Conservation (phyloP, 2,113 vertebrate genomes). For the Cyanoderma ruficeps region DNA sequence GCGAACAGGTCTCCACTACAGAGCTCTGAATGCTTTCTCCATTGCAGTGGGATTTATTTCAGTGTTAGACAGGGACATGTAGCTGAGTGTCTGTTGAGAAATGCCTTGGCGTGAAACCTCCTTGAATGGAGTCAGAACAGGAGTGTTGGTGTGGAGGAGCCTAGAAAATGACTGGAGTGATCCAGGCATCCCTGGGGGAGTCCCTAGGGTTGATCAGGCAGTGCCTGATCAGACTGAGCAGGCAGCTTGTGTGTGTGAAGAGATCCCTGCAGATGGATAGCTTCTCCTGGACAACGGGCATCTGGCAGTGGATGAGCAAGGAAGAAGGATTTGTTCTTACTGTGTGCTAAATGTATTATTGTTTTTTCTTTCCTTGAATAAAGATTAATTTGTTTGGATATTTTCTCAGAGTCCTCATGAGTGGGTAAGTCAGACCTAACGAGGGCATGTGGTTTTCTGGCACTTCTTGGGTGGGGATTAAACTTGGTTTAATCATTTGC, state of each 20-base stretch:
- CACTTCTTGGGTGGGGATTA: not conserved
- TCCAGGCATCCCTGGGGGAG: not conserved
- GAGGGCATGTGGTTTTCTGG: not conserved
- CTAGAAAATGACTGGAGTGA: not conserved
- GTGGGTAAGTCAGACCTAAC: not conserved
- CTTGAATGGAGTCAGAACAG: not conserved
- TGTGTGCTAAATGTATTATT: not conserved
- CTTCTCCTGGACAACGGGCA: not conserved
- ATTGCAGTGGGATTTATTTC: not conserved
- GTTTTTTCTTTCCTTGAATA: not conserved
- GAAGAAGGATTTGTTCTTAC: not conserved
- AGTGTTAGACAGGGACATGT: rapidly evolving
- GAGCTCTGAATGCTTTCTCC: not conserved
- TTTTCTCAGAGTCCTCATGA: not conserved
- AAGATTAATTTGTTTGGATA: not conserved
- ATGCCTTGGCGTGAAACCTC: not conserved
- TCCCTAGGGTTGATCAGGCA: not conserved
- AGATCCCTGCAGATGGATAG: not conserved
- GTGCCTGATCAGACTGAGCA: not conserved
- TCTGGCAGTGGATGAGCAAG: not conserved
- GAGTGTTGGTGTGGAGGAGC: not conserved
- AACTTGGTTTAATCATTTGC: not conserved
- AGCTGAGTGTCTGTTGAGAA: not conserved
- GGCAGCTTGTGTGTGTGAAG: not conserved
- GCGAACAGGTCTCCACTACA: not conserved